These are phyloP conservation scores for Eupithecia exiguata DNA, from an alignment of 2,888 invertebrate genomes.

Conservation along the genomic window DNA sequence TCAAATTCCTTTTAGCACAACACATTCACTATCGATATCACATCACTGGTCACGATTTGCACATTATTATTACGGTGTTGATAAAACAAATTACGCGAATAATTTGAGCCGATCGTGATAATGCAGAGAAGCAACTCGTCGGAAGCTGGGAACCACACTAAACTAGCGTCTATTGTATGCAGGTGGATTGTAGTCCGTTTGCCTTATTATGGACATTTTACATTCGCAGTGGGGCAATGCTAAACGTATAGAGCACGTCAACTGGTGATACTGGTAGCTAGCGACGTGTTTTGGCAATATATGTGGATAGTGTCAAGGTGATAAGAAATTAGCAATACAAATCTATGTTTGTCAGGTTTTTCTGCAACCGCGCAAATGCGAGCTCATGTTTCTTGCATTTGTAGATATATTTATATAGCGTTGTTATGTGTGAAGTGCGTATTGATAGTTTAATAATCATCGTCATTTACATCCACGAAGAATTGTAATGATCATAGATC, in stretches of 20 bases:
- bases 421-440: slow-evolving; percentile 30
- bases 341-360: slow-evolving; percentile 56
- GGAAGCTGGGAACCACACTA: slow-evolving; percentile 79
- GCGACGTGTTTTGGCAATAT: slow-evolving; percentile 51
- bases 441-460: not conserved
- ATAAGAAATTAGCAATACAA: slow-evolving; percentile 62
- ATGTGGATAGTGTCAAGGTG: slow-evolving; percentile 64
- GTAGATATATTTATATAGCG: slow-evolving; percentile 37
- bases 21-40: slow-evolving; percentile 50
- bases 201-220: slow-evolving; percentile 78
- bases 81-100: slow-evolving; percentile 37
- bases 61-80: slow-evolving; percentile 19
- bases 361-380: slow-evolving; percentile 37
- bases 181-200: slow-evolving; percentile 79
- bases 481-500: not conserved
- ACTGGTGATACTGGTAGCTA: slow-evolving; percentile 32
- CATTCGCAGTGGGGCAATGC: slow-evolving; percentile 77
- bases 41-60: slow-evolving; percentile 50
- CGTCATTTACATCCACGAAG: too few species aligned
- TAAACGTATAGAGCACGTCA: slow-evolving; percentile 31
- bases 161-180: slow-evolving; percentile 83
- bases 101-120: slow-evolving; percentile 49
- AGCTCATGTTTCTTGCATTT: slow-evolving; percentile 41
- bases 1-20: slow-evolving; percentile 30
- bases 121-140: slow-evolving; percentile 71